Conservation (phyloP, 35 echinoderm and acorn worm genomes). For the Hemicentrotus pulcherrimus region DNA sequence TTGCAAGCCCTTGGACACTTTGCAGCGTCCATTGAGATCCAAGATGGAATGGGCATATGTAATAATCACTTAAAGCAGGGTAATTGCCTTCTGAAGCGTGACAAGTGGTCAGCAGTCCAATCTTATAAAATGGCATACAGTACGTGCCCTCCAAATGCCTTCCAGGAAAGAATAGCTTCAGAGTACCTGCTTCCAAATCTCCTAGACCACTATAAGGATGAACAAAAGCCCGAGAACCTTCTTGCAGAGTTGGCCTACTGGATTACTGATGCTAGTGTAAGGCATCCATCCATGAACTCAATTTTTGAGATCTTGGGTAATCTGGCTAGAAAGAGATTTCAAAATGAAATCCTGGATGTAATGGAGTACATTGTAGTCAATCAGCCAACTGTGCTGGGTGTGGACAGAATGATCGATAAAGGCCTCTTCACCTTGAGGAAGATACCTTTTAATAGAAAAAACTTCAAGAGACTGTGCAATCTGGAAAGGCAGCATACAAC, state of each 20-base stretch:
- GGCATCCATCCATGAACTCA: no score
- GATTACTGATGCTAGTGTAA: slow-evolving; percentile 16
- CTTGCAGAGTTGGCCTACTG: slow-evolving; percentile 41
- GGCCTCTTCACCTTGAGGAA: background rate
- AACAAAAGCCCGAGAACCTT: background rate
- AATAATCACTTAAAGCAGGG: slow-evolving; percentile 8
- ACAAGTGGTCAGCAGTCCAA: slow-evolving; percentile 27
- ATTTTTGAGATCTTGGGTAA: background rate
- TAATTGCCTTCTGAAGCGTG: background rate
- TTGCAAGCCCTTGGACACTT: background rate
- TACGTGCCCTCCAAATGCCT: background rate
- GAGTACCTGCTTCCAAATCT: background rate
- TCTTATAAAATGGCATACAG: slow-evolving; percentile 44
- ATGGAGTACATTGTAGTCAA: slow-evolving; percentile 41
- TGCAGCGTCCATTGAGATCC: background rate
- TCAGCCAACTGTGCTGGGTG: background rate
- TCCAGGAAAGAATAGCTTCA: background rate
- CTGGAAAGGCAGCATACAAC: background rate
- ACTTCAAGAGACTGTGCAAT: background rate
- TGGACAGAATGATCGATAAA: background rate
- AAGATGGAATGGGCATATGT: slow-evolving; percentile 4
- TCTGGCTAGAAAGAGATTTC: background rate
- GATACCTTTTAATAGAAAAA: background rate
- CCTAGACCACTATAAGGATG: background rate
- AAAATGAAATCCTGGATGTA: background rate